A percentile compares a stretch with the other conserved stretches of the same genome.
phyloP scores from a whole-genome alignment of 2,113 vertebrate genomes.

The Odontophorus gujanensis region DNA sequence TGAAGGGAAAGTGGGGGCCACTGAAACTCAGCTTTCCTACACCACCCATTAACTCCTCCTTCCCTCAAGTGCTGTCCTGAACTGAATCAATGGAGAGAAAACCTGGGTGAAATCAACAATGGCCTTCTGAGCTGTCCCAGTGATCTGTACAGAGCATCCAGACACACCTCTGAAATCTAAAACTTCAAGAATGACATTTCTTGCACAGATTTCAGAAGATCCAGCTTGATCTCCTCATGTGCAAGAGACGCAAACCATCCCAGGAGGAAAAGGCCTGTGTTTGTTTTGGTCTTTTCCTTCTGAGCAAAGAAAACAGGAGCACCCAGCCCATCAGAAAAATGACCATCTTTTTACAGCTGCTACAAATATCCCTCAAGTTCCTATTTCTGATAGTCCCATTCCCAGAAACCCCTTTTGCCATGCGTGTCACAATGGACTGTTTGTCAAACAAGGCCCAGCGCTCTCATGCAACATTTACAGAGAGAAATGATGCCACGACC shows the following conservation, averaged over 20 bases:
- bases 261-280: background rate
- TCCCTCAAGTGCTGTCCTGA: background rate
- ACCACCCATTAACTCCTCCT: background rate
- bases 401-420: background rate
- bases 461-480: background rate
- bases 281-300: background rate
- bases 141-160: background rate
- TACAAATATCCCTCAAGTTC: constrained; percentile 11
- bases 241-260: background rate
- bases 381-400: background rate
- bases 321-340: background rate
- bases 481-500: background rate
- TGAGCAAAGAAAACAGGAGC: background rate
- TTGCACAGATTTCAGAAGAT: background rate
- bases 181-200: background rate
- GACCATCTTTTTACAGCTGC: background rate
- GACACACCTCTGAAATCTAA: background rate
- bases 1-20: constrained; percentile 14
- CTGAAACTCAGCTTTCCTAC: background rate
- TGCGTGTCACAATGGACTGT: background rate
- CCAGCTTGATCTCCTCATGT: background rate
- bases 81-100: background rate
- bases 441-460: background rate
- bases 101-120: background rate
- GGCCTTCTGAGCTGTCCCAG: background rate